Evolutionary conservation across 2,888 invertebrate genomes (phyloP).

Genomic region (Agrotis clavis): DNA sequence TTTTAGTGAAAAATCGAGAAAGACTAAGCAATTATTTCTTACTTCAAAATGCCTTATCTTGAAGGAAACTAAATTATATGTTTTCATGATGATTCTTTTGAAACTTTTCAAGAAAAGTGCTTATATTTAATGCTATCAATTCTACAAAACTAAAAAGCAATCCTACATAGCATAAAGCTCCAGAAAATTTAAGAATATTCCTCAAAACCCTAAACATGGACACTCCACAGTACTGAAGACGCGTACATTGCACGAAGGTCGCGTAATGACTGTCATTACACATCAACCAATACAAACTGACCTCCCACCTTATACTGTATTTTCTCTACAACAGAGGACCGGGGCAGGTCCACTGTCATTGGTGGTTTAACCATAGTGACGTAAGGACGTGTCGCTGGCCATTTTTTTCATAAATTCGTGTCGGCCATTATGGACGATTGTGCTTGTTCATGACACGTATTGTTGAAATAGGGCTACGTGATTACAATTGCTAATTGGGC

Average conservation of each 20-base stretch:
- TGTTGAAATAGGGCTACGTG: conserved; percentile 42
- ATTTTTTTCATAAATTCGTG: conserved; percentile 60
- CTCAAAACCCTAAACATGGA: conserved; percentile 25
- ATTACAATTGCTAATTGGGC: conserved; percentile 31
- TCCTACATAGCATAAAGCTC: neutral
- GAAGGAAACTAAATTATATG: too few relatives aligned
- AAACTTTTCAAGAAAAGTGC: neutral
- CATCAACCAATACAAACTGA: conserved; percentile 62
- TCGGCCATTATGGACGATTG: conserved; percentile 44
- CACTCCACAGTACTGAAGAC: conserved; percentile 64
- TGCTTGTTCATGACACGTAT: conserved; percentile 50
- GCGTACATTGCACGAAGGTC: conserved; percentile 75
- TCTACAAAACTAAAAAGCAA: neutral
- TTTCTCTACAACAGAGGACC: conserved; percentile 14
- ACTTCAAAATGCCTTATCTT: too few relatives aligned
- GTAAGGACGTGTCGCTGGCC: conserved; percentile 43
- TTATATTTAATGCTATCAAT: neutral
- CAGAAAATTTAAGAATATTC: neutral
- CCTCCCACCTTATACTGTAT: conserved; percentile 38
- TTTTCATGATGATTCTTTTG: neutral
- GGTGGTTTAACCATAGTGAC: conserved; percentile 45
- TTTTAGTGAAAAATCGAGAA: conserved; percentile 12
- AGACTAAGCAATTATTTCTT: conserved; percentile 12
- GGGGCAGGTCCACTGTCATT: conserved; percentile 36
- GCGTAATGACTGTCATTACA: conserved; percentile 81